Base-by-base conservation (phyloP, 2,888 invertebrate species). In the Bhutanitis thaidina region DNA sequence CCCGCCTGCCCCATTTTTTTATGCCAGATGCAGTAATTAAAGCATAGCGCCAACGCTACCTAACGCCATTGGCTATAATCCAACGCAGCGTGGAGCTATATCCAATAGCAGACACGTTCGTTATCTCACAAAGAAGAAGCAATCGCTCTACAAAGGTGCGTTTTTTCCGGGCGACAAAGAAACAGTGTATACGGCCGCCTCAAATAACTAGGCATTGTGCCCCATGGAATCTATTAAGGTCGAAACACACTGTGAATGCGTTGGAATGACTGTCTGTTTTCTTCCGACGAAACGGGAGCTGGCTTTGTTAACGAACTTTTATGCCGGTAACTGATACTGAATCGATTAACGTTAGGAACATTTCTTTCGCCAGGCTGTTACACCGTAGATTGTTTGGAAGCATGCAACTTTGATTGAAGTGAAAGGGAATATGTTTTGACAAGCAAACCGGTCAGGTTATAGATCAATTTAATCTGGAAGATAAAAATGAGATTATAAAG, bases 201-300 rank as follows among this genome's bases (percentile, higher is more conserved):
- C 64, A 71, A 80, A 80, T 79, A 78, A 77, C 74, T 62, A 66
- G 62, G 68, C 66, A 73, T 74, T 80, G 77, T 77, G 67, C 16
- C 65, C 60, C 66, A 69, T 67, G 71, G 75, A 77, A 75, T 78
- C 81, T 77, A 74, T 76, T 74, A 75, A 72, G 64, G 58, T 58
- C 57, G 56, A 62, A 27, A 67, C 69, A 65, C 66, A 57, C 65
- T 56, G 59, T 57, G 60, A 63, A 70, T 68, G 60, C 64, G 61
- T 56, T 62, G 64, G 68, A 69, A 71, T 72, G 69, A 71, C 67
- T 63, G 57, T 65, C 65, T 65, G 63, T 68, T 73, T 71, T 64
- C 66, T 63, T 43, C 53, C 43, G 46, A 58, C 62, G 57, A 62
- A 59, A 64, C 67, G 62, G 68, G 67, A 68, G 70, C 67, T 52